Evolutionary conservation across 2,113 vertebrate genomes (phyloP).

Genomic region (Mystacornis crossleyi): DNA sequence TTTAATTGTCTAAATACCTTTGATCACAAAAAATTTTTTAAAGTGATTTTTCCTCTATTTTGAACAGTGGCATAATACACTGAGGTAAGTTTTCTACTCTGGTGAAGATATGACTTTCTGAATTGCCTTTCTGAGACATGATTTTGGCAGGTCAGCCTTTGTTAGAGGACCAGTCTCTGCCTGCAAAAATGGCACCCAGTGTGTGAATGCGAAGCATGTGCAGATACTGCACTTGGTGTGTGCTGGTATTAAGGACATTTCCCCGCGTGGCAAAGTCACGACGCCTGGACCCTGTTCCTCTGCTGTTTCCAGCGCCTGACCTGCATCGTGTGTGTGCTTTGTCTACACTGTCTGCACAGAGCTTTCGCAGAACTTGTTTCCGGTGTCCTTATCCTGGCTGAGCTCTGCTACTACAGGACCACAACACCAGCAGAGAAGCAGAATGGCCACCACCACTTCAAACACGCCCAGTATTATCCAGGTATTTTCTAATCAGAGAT

Average conservation of each 20-base stretch:
- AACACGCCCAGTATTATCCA: neutral
- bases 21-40: neutral
- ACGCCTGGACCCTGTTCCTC: neutral
- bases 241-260: neutral
- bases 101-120: neutral
- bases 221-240: neutral
- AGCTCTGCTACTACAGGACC: neutral
- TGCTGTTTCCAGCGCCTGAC: neutral
- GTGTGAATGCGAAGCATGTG: neutral
- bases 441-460: neutral
- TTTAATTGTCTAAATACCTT: neutral
- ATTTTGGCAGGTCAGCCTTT: neutral
- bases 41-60: neutral
- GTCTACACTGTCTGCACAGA: neutral
- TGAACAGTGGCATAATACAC: neutral
- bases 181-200: neutral
- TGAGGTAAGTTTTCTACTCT: neutral
- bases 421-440: neutral
- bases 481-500: neutral
- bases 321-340: fast-evolving
- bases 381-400: neutral
- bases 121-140: neutral
- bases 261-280: neutral
- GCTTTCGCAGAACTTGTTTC: neutral
- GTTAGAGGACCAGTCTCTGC: neutral